phyloP scores from a whole-genome alignment of 2,797 vertebrate species.

The Aldrovandia affinis region DNA sequence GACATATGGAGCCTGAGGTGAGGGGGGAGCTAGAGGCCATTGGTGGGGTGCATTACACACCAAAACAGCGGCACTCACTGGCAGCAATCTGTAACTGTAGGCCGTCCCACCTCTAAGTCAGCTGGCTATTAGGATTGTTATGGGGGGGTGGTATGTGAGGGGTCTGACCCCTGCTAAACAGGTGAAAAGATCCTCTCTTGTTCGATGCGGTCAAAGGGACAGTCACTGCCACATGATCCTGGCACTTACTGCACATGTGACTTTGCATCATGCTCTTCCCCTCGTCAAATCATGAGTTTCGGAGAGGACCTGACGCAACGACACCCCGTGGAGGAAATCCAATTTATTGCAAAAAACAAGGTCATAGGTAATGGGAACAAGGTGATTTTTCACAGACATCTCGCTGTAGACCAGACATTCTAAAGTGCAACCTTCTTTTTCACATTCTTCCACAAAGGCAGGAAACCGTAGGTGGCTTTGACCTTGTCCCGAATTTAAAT shows the following conservation, averaged over 20 bases:
- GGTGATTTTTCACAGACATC: background rate
- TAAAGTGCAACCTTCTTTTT: background rate
- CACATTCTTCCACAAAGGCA: background rate
- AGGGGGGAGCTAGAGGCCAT: background rate
- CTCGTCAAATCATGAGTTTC: background rate
- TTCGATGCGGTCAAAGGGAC: background rate
- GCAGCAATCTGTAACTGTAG: slow-evolving; percentile 33
- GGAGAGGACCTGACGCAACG: background rate
- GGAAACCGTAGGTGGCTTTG: background rate
- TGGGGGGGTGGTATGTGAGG: background rate
- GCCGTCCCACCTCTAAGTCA: background rate
- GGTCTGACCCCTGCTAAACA: background rate
- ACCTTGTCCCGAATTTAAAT: background rate
- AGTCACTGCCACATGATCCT: background rate
- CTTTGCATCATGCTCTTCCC: background rate
- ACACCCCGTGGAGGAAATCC: background rate
- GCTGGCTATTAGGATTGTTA: background rate
- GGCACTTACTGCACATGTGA: background rate
- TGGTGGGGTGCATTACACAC: slow-evolving; percentile 33
- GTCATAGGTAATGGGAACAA: background rate
- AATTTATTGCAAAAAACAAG: background rate
- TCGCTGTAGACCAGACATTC: background rate
- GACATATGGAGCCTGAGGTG: background rate
- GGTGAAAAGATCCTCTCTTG: background rate
- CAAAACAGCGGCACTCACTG: slow-evolving; percentile 59